These are phyloP conservation scores for Aphaenogaster floridana DNA, from an alignment of 1,140 invertebrate species.

Conservation along the genomic window DNA sequence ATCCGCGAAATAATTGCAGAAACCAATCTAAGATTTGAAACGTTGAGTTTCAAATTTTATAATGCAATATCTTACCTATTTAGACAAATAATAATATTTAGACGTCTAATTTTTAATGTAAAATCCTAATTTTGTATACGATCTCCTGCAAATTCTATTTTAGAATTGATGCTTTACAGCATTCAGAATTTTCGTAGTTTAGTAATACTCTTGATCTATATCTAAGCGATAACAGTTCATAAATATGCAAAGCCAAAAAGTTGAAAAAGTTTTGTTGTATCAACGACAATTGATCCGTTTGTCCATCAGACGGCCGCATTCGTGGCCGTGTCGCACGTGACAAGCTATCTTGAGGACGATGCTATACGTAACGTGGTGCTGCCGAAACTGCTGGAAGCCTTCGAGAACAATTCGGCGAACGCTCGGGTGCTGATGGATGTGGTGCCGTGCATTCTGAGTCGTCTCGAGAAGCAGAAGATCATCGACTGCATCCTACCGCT, in stretches of 20 bases:
- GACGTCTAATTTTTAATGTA: background rate
- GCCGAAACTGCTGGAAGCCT: slow-evolving; percentile 95
- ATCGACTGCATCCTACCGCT: slow-evolving; percentile 97
- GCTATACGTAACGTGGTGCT: slow-evolving; percentile 94
- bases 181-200: background rate
- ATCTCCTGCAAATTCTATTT: background rate
- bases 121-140: background rate
- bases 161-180: background rate
- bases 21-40: background rate
- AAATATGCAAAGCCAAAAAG: background rate
- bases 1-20: background rate
- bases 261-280: background rate
- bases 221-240: background rate
- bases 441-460: slow-evolving; percentile 92
- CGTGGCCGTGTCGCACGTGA: slow-evolving; percentile 94
- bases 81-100: background rate
- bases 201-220: background rate
- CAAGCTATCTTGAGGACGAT: slow-evolving; percentile 94
- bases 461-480: slow-evolving; percentile 95
- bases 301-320: slow-evolving; percentile 93
- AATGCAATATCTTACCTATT: background rate
- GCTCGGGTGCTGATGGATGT: slow-evolving; percentile 93
- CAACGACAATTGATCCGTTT: slow-evolving; percentile 44
- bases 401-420: slow-evolving; percentile 94
- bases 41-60: background rate